Conservation (phyloP, 2,113 vertebrate genomes). For the Chiloscyllium plagiosum region DNA sequence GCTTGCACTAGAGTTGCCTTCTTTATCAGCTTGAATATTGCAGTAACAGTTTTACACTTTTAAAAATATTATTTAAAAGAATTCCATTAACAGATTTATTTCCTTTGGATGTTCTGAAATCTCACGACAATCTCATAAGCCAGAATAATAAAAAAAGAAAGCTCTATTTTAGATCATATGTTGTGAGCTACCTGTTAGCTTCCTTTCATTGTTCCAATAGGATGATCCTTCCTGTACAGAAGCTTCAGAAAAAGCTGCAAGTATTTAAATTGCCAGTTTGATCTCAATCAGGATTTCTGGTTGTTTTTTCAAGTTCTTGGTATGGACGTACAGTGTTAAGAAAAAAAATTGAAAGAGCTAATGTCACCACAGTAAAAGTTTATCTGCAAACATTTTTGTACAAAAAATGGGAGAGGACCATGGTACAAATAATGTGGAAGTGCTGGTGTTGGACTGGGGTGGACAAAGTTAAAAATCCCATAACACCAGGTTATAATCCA, state of each 20-base stretch:
- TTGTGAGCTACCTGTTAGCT: background rate
- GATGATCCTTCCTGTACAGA: background rate
- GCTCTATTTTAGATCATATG: background rate
- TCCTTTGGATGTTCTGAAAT: background rate
- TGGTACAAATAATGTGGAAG: background rate
- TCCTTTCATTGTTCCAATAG: conserved; percentile 18
- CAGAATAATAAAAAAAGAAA: background rate
- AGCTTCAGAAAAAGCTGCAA: background rate
- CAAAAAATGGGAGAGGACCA: background rate
- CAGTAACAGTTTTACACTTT: background rate
- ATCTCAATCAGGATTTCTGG: background rate
- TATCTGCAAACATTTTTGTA: background rate
- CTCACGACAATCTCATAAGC: background rate
- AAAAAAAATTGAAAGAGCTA: background rate
- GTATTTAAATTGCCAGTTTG: background rate
- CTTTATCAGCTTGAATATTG: background rate
- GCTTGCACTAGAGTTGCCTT: background rate
- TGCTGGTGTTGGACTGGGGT: too few relatives aligned
- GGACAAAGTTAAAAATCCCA: too few relatives aligned
- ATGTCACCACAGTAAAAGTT: background rate
- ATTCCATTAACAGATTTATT: background rate
- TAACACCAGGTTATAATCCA: too few relatives aligned
- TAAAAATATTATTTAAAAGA: background rate
- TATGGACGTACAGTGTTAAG: background rate
- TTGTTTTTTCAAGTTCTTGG: background rate